Conservation (phyloP, 2,113 vertebrate species). For the Narcine bancroftii region DNA sequence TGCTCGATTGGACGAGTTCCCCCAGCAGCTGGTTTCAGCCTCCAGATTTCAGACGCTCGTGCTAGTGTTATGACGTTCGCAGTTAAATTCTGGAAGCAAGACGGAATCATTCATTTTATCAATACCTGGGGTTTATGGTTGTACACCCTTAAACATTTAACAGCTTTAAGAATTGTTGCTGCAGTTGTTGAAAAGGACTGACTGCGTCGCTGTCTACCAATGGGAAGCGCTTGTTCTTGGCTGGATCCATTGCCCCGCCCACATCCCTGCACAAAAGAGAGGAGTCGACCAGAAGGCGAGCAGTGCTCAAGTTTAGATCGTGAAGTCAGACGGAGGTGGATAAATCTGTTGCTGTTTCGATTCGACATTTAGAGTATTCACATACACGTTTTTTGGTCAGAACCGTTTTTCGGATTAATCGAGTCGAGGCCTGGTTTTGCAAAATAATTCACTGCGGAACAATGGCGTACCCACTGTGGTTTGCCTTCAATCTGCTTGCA, state of each 20-base stretch:
- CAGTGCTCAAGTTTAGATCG: not conserved
- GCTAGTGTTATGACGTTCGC: not conserved
- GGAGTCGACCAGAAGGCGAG: not conserved
- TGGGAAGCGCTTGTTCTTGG: not conserved
- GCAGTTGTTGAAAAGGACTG: not conserved
- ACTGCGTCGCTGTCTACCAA: slow-evolving; percentile 28
- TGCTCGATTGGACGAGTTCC: too few relatives aligned
- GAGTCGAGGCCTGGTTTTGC: not conserved
- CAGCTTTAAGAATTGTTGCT: not conserved
- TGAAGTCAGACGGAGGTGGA: not conserved
- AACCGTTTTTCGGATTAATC: not conserved
- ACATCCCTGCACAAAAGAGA: not conserved
- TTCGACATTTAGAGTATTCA: not conserved
- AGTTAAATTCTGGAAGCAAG: not conserved
- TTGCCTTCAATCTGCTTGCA: slow-evolving; percentile 38
- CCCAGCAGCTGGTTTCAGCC: too few relatives aligned
- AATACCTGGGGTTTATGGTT: not conserved
- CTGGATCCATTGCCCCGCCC: not conserved
- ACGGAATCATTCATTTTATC: not conserved
- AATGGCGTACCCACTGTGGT: not conserved
- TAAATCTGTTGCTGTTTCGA: not conserved
- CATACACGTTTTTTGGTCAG: not conserved
- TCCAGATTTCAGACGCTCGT: too few relatives aligned
- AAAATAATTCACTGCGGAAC: not conserved
- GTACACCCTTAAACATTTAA: not conserved